Evolutionary conservation across 2,888 invertebrate species (phyloP), one percentile per base, ranked within the genome.

Genomic region (Scaptomyza reducta): DNA sequence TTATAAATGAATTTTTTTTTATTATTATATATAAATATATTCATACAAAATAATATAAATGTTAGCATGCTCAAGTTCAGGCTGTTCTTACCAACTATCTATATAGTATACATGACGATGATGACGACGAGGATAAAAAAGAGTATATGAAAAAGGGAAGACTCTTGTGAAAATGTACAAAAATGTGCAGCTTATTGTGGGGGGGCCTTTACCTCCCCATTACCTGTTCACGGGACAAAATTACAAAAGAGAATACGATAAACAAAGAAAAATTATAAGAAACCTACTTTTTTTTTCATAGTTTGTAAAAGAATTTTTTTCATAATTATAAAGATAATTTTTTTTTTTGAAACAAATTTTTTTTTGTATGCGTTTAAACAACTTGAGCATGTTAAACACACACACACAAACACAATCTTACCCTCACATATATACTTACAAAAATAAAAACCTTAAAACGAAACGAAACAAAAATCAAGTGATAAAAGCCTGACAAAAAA

Each of bases 301-400:
- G 71, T 57, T 74, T 65, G 40, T 71, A 75, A 75, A 31, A 27
- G 31, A 54, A 59, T 74, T 74, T 75, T 78, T 78, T 78, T 75
- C 65, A 66, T 76, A 77, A 59, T 70, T 74, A 55, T 78, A 70
- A 75, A 47, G 31, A 63, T 41, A 55, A 50, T 76, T 83, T 82
- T 83, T 83, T 82, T 82, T 80, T 70, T 61, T 62, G 29, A 70
- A 70, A 70, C 42, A 31, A 44, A 29, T 54, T 61, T 74, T 81
- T 70, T 74, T 78, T 61, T 59, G 14, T 38, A 76, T 50, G 31
- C 51, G 59, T 58, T 66, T 66, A 76, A 65, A 67, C 56, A 68
- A 73, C 86, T 85, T 87, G 87, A 85, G 87, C 83, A 82, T 82
- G 87, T 74, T 77, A 49, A 6, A 72, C 62, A 62, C 35, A 74